Evolutionary conservation across 2,113 vertebrate species (phyloP).

Genomic region (Halcyon malimbica): DNA sequence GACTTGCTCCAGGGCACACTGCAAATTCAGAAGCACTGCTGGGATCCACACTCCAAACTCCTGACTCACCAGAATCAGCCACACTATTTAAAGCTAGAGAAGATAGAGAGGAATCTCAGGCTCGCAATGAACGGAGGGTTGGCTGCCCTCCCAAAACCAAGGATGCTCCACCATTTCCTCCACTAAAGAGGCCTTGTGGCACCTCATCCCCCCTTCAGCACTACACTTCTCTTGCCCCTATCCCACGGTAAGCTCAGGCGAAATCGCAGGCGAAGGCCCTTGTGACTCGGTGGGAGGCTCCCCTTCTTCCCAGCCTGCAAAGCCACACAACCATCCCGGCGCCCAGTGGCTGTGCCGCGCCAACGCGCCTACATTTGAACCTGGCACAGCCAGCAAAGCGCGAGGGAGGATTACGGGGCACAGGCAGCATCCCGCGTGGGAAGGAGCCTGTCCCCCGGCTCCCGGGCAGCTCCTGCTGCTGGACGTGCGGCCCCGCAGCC

Average conservation of each 20-base stretch:
- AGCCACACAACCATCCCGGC: not conserved
- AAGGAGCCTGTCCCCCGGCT: not conserved
- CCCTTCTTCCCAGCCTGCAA: accelerated
- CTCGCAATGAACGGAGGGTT: accelerated
- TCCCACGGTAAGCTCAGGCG: not conserved
- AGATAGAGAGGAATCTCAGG: not conserved
- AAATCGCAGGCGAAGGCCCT: accelerated
- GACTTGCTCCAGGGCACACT: not conserved
- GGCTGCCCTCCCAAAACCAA: not conserved
- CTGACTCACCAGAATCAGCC: not conserved
- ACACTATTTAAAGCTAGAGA: not conserved
- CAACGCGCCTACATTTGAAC: accelerated
- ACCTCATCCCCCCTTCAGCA: accelerated
- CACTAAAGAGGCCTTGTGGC: accelerated
- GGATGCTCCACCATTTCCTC: not conserved
- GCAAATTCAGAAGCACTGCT: not conserved
- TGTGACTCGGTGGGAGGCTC: accelerated
- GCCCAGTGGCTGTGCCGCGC: accelerated
- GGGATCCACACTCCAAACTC: not conserved
- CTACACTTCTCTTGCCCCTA: not conserved
- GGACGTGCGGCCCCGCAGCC: no score
- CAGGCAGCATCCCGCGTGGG: not conserved
- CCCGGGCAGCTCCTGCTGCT: not conserved
- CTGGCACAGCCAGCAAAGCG: not conserved
- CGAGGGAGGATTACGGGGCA: not conserved